phyloP scores from a whole-genome alignment of 2,797 vertebrate species.

The Microctenopoma lineatum region DNA sequence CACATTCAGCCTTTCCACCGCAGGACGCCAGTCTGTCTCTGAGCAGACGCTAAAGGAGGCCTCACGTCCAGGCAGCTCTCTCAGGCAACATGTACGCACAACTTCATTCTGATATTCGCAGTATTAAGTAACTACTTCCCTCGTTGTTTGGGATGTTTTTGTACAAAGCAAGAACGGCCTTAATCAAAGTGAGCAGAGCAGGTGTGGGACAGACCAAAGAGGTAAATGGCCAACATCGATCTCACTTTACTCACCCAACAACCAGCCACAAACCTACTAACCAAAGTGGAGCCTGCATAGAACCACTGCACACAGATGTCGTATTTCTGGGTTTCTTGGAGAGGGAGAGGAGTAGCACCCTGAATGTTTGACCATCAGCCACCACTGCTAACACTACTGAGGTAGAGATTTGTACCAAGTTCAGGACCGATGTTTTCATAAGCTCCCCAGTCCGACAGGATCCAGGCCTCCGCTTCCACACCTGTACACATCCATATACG shows the following conservation, averaged over 20 bases:
- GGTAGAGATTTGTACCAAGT: slow-evolving; percentile 87
- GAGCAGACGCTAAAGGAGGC: not conserved
- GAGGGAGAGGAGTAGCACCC: slow-evolving; percentile 4
- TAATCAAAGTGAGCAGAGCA: slow-evolving; percentile 2
- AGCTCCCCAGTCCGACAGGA: slow-evolving; percentile 87
- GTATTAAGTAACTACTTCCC: not conserved
- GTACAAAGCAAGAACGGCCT: not conserved
- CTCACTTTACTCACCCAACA: not conserved
- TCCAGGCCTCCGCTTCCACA: slow-evolving; percentile 33
- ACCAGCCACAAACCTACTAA: not conserved
- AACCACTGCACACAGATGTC: slow-evolving; percentile 8
- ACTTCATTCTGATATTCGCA: not conserved
- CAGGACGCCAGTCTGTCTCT: slow-evolving; percentile 1
- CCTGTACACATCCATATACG: not conserved
- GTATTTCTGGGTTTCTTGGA: not conserved
- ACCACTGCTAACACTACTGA: slow-evolving; percentile 86
- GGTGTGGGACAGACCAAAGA: not conserved
- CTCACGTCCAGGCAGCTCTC: not conserved
- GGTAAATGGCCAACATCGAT: slow-evolving; percentile 18
- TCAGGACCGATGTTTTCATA: slow-evolving; percentile 88
- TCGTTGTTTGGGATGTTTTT: not conserved
- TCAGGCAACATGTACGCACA: not conserved
- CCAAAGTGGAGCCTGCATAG: not conserved
- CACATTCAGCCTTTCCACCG: not conserved
- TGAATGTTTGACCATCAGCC: slow-evolving; percentile 84